Evolutionary conservation across 2,888 invertebrate species (phyloP).

Genomic region (Elegia similella): DNA sequence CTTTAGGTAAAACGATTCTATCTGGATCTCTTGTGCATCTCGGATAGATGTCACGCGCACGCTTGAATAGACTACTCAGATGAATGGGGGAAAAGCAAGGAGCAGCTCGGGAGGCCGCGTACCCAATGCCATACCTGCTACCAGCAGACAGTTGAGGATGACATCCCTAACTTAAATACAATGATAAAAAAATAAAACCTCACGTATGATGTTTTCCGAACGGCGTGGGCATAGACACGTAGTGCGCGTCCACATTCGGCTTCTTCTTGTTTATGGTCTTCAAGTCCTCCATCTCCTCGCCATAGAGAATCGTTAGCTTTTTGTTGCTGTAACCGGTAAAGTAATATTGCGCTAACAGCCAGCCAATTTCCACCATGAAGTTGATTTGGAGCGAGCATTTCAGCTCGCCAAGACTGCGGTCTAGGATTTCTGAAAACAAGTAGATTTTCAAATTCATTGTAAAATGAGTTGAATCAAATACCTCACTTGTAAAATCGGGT

Average conservation of each 20-base stretch:
- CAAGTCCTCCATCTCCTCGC: constrained; percentile 85
- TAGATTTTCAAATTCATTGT: too few species aligned
- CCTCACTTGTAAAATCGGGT: too few species aligned
- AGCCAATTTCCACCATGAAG: constrained; percentile 95
- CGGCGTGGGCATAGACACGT: constrained; percentile 87
- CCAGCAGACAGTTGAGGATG: too few species aligned
- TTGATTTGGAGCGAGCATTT: constrained; percentile 92
- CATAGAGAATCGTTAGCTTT: constrained; percentile 89
- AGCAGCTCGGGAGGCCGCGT: too few species aligned
- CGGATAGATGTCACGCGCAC: too few species aligned
- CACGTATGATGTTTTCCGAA: constrained; percentile 95
- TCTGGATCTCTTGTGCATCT: too few species aligned
- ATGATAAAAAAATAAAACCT: constrained; percentile 40
- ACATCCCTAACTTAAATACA: constrained; percentile 17
- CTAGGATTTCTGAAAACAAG: constrained; percentile 88
- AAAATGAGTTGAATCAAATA: too few species aligned
- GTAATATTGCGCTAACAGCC: constrained; percentile 93
- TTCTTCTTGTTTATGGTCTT: constrained; percentile 78
- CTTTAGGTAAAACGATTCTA: too few species aligned
- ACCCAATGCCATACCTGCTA: too few species aligned
- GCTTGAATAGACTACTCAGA: too few species aligned
- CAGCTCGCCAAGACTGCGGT: constrained; percentile 88
- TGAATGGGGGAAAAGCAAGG: too few species aligned
- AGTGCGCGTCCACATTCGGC: constrained; percentile 84
- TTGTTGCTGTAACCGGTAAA: constrained; percentile 87